Evolutionary conservation across 2,113 vertebrate genomes (phyloP).

Genomic region (mouse (Mus musculus)): GRCm39 chr2:158977501-158978000

Average conservation of each 20-base stretch:
- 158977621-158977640: not conserved
- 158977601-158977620: not conserved
- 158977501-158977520: not conserved
- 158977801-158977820: not conserved
- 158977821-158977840: not conserved
- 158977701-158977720: not conserved
- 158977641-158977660: no score
- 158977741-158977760: not conserved
- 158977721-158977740: not conserved
- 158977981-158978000: conserved; percentile 81
- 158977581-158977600: not conserved
- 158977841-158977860: conserved; percentile 11
- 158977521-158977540: not conserved
- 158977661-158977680: not conserved
- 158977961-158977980: conserved; percentile 84
- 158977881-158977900: conserved; percentile 61
- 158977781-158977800: not conserved
- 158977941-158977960: conserved; percentile 77
- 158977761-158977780: not conserved
- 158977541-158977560: not conserved
- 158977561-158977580: not conserved
- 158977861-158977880: not conserved
- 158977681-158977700: not conserved
- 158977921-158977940: conserved; percentile 84
- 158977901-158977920: conserved; percentile 61